phyloP scores from a whole-genome alignment of 2,888 invertebrate genomes.

The Cylloceria caligata region DNA sequence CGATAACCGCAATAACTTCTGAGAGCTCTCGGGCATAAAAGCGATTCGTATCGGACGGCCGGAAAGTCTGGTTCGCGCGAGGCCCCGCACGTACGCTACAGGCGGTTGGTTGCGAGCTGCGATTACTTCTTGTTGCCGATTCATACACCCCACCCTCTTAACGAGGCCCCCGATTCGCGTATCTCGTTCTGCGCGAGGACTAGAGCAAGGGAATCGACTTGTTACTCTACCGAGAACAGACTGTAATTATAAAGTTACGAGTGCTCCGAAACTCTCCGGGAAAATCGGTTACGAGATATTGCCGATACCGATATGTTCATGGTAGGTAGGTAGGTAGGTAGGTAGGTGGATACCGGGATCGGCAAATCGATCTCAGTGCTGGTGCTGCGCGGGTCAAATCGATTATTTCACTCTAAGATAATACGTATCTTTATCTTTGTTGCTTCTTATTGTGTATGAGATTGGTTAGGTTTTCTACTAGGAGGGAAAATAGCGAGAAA shows the following conservation, averaged over 20 bases:
- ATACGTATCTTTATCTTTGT: slow-evolving; percentile 29
- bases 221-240: slow-evolving; percentile 7
- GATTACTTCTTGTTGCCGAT: slow-evolving; percentile 29
- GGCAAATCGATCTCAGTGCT: slow-evolving; percentile 31
- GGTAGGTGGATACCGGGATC: slow-evolving; percentile 21
- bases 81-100: slow-evolving; percentile 1
- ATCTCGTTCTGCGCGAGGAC: slow-evolving; percentile 24
- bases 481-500: not conserved
- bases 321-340: not conserved
- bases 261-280: slow-evolving; percentile 47
- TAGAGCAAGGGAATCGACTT: too few species aligned
- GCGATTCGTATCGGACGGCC: slow-evolving; percentile 39
- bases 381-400: slow-evolving; percentile 43
- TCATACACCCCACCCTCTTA: slow-evolving; percentile 1
- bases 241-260: slow-evolving; percentile 58
- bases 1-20: slow-evolving; percentile 18
- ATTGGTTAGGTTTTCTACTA: not conserved
- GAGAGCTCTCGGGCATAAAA: slow-evolving; percentile 36
- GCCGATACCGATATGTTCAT: slow-evolving; percentile 26
- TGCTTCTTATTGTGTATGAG: not conserved
- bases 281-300: slow-evolving; percentile 50
- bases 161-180: slow-evolving; percentile 32
- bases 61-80: slow-evolving; percentile 34
- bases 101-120: slow-evolving; percentile 13
- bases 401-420: slow-evolving; percentile 47